These are phyloP conservation scores for Laterallus jamaicensis DNA, from an alignment of 2,113 vertebrate species.

Conservation along the genomic window DNA sequence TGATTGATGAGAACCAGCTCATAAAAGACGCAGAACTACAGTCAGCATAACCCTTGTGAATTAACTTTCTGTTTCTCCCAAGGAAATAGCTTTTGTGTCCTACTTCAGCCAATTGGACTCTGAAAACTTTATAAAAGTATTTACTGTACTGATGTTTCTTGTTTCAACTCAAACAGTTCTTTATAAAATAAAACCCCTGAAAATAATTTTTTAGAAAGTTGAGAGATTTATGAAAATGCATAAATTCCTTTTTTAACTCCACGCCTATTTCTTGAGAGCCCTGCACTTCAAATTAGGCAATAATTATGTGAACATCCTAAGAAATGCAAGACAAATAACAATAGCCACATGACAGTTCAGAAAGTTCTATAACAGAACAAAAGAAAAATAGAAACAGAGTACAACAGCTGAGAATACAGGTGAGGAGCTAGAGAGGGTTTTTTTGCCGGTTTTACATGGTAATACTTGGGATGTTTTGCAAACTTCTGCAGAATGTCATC, in stretches of 20 bases:
- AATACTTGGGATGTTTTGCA: background rate
- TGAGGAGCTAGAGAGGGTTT: background rate
- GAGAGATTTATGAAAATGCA: background rate
- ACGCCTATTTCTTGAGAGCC: background rate
- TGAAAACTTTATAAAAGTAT: background rate
- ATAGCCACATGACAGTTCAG: background rate
- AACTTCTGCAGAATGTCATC: background rate
- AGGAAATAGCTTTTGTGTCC: background rate
- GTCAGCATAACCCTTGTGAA: background rate
- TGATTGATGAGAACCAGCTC: background rate
- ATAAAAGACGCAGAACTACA: background rate
- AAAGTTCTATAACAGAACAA: background rate
- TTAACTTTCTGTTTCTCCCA: background rate
- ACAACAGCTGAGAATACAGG: background rate
- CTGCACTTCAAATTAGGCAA: background rate
- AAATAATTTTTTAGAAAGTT: background rate
- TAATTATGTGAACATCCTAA: background rate
- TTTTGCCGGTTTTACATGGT: background rate
- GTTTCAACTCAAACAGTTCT: background rate
- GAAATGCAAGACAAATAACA: background rate
- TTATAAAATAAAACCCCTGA: background rate
- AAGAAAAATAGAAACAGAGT: background rate
- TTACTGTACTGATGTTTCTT: background rate
- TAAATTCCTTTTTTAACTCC: background rate
- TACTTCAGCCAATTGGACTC: background rate